These are phyloP conservation scores for Lemur catta DNA, from an alignment of 2,797 vertebrate species.

Conservation along the genomic window DNA sequence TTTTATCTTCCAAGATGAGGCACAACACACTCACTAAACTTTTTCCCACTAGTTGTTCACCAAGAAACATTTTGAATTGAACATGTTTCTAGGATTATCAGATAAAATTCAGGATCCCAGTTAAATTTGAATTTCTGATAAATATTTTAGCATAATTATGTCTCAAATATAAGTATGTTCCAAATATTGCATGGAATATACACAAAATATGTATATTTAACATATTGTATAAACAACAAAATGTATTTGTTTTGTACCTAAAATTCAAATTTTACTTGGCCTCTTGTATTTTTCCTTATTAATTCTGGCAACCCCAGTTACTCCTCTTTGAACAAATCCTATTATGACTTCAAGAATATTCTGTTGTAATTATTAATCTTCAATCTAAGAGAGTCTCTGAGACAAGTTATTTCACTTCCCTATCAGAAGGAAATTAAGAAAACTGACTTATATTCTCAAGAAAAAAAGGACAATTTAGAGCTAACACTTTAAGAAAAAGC, in stretches of 20 bases:
- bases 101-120: not conserved
- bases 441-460: not conserved
- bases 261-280: not conserved
- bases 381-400: not conserved
- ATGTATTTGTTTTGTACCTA: not conserved
- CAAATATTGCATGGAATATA: not conserved
- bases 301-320: not conserved
- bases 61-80: constrained; percentile 9
- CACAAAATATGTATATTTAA: not conserved
- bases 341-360: not conserved
- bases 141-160: not conserved
- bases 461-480: not conserved
- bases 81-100: not conserved
- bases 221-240: not conserved
- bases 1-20: not conserved
- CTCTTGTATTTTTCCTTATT: not conserved
- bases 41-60: not conserved
- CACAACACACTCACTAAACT: not conserved
- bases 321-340: not conserved
- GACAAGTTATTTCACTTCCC: not conserved
- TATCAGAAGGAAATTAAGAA: not conserved
- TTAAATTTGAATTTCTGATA: not conserved
- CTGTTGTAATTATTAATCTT: not conserved
- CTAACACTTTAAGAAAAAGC: not conserved
- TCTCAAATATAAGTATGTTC: too few species aligned